Evolutionary conservation across 2,797 vertebrate species (phyloP), one percentile per base, ranked within the genome.

Genomic region (Poeciliopsis turneri): DNA sequence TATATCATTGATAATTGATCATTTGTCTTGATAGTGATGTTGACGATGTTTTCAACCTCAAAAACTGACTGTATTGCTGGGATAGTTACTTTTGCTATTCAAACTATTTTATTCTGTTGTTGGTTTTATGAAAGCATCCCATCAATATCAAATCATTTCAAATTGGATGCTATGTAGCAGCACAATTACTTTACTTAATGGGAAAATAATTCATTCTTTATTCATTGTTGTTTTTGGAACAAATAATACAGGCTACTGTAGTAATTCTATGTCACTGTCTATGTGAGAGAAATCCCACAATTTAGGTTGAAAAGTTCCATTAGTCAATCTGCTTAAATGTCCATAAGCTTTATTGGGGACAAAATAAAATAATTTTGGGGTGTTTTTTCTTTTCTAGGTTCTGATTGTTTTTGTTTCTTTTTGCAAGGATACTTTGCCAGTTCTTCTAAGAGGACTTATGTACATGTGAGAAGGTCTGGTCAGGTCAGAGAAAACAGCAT

Each of bases 401-500:
- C 20, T 23, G 16, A 30, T 15, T 28, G 39, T 55, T 30, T 49
- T 49, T 49, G 6, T 23, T 53, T 53, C 23, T 36, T 33, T 61
- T 46, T 46, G 30, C 59, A 11, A 47, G 15, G 49, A 0, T 23
- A 33, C 3, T 66, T 36, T 30, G 46, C 41, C 23, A 75, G 28
- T 5, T 16, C 64, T 39, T 51, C 72, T 78, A 70, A 57, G 36
- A 45, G 53, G 61, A 77, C 49, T 23, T 78, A 76, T 82, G 78
- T 88, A 75, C 80, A 76, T 83, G 81, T 78, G 25, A 75, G 74
- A 70, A 68, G 69, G 82, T 84, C 85, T 72, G 76, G 18, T 87
- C 83, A 77, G 87, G 87, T 86, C 84, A 84, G 76, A 61, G 80
- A 55, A 51, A 91, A 83, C 89, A 90, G 70, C 83, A 74, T 84